Conservation (phyloP, 2,113 vertebrate genomes). For the Cynoglossus semilaevis region DNA sequence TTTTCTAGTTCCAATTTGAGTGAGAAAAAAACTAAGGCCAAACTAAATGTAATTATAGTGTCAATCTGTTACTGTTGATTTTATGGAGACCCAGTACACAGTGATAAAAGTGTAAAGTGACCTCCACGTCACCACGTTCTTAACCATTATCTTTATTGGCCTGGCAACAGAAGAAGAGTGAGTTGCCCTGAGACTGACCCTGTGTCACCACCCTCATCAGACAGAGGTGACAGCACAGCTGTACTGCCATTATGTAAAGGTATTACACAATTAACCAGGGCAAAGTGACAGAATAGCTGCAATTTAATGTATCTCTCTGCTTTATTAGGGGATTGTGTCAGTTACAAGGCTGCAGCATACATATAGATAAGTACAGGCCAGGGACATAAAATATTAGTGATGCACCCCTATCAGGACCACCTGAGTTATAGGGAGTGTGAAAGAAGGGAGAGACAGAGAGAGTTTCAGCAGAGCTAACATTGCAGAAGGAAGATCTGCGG, state of each 20-base stretch:
- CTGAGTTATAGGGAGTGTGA: too few species aligned
- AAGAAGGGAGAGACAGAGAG: too few species aligned
- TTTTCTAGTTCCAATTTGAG: too few species aligned
- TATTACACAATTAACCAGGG: slow-evolving; percentile 7
- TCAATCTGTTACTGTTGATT: background rate
- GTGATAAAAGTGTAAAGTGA: too few species aligned
- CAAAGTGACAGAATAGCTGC: background rate
- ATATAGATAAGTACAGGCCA: too few species aligned
- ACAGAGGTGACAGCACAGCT: background rate
- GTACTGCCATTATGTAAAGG: background rate
- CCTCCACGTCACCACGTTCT: background rate
- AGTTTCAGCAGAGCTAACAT: background rate
- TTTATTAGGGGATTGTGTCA: too few species aligned
- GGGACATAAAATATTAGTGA: too few species aligned
- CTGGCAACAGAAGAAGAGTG: background rate
- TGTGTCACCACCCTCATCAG: slow-evolving; percentile 1
- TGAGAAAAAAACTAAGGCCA: too few species aligned
- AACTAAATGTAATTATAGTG: background rate
- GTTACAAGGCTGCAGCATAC: too few species aligned
- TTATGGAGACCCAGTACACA: background rate
- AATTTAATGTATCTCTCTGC: background rate
- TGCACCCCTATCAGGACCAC: too few species aligned
- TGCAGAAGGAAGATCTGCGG: background rate
- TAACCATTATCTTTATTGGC: background rate
- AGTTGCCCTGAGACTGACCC: background rate